phyloP scores from a whole-genome alignment of 2,888 invertebrate species.

The Troglohyphantes excavatus region DNA sequence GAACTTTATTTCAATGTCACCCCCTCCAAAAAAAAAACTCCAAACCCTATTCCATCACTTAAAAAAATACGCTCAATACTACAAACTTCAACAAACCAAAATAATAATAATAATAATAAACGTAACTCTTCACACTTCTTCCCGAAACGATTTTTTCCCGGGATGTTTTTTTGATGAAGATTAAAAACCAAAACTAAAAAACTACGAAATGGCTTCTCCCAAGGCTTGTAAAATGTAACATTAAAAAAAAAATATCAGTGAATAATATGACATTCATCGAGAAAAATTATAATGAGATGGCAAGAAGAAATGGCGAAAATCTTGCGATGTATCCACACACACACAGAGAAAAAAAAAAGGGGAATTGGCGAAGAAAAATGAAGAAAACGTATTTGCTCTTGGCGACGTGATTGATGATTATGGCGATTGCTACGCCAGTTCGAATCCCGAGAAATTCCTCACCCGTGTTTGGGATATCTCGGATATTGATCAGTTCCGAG shows the following conservation, averaged over 20 bases:
- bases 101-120: too few relatives aligned
- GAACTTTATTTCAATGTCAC: too few relatives aligned
- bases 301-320: constrained; percentile 40
- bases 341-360: constrained; percentile 16
- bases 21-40: too few relatives aligned
- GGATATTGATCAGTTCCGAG: constrained; percentile 49
- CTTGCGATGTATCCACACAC: constrained; percentile 28
- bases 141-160: too few relatives aligned
- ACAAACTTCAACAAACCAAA: too few relatives aligned
- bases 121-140: too few relatives aligned
- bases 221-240: background rate
- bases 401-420: constrained; percentile 73
- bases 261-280: constrained; percentile 67
- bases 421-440: constrained; percentile 70
- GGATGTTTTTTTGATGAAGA: constrained; percentile 45
- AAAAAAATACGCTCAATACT: too few relatives aligned
- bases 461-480: constrained; percentile 54
- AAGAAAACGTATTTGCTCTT: constrained; percentile 70
- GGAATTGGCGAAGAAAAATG: background rate
- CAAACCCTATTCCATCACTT: too few relatives aligned
- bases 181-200: background rate
- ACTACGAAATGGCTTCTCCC: background rate
- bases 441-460: constrained; percentile 53
- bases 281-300: constrained; percentile 75
- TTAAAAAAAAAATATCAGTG: constrained; percentile 6